Base-by-base conservation (phyloP, 2,113 vertebrate genomes). In the Cyprinus carpio region DNA sequence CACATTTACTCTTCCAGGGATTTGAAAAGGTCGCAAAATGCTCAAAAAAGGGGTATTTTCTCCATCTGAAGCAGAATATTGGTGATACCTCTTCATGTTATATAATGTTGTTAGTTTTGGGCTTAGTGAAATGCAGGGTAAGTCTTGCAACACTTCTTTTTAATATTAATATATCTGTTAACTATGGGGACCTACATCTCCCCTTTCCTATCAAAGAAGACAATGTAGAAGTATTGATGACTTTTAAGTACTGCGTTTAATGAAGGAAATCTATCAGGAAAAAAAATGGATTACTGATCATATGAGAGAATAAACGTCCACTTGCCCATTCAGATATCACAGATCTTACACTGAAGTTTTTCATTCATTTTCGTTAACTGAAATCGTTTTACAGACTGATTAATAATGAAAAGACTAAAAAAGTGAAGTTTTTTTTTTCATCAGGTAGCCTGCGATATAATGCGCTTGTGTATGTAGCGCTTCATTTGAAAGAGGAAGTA, bases 401-500 rank as follows among this genome's bases (percentile, higher is more conserved):
- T 76, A 3, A 31, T 31, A 37, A 7, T 37, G 5, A 56, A 56
- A 77, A 20, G 9, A 6, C 1, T 5, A 31, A 76, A 75, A 46
- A 29, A 29, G 16, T 34, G 1, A 72, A 29, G 10, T 78, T 80
- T 54, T 23, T 69, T 72, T n/a, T n/a, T n/a, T n/a, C n/a, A n/a
- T 20, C 11, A 74, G 37, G 40, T 74, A 27, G 18, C 6, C 8
- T 58, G 56, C 10, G 15, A 25, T 13, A 27, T 65, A 65, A 65
- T 71, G 29, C 31, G 27, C 56, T 27, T 13, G 20, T n/a, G 37
- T 81, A 27, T 46, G 16, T 11, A 25, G 4, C 5, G 25, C 60
- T 49, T 71, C 60, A 15, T 49, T 25, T 76, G 85, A 83, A 90
- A 89, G 88, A 89, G 91, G 91, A 92, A 92, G 90, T 80, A 79